Evolutionary conservation across 2,888 invertebrate species (phyloP), one percentile per base, ranked within the genome.

Genomic region (Acleris sparsana): DNA sequence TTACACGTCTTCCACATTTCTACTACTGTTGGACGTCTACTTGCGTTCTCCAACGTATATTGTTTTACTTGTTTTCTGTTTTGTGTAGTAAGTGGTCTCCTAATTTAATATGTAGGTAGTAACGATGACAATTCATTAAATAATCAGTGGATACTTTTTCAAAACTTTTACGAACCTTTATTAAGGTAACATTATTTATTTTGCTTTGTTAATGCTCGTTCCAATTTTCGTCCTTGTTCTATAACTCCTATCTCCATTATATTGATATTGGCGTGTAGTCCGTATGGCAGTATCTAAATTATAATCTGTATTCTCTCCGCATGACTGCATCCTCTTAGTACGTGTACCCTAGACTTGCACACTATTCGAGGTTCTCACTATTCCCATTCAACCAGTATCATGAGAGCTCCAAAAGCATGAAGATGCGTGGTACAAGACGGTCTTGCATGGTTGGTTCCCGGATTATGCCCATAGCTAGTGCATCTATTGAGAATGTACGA

Each of bases 361-460:
- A 73, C 74, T 72, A 55, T 69, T 67, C 60, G 70, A 77, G 79
- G 76, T 80, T 84, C 79, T 82, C 81, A 85, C 76, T 77, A 77
- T 79, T 82, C 80, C 80, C 80, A 78, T 74, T 73, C 39, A 55
- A 51, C 55, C 60, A 65, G 49, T 65, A 44, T 60, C 22, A 55
- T 33, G 64, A 51, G 64, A 55, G 60, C 56, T 62, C 57, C 61
- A 49, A 46, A 17, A 66, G 61, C 66, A 66, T 66, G 66, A 52
- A 22, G 25, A 49, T 56, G 57, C 57, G 39, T 66, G 66, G 56
- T 66, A 66, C 61, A 56, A 53, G 57, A 53, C 56, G 39, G 61
- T 66, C 62, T 70, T 71, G 75, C 75, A 75, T 73, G 74, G 70
- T 68, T 71, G 58, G 62, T 57, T 67, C 62, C 63, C 48, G 55